These are phyloP conservation scores for Erpornis zantholeuca DNA, from an alignment of 2,113 vertebrate genomes.

Conservation along the genomic window DNA sequence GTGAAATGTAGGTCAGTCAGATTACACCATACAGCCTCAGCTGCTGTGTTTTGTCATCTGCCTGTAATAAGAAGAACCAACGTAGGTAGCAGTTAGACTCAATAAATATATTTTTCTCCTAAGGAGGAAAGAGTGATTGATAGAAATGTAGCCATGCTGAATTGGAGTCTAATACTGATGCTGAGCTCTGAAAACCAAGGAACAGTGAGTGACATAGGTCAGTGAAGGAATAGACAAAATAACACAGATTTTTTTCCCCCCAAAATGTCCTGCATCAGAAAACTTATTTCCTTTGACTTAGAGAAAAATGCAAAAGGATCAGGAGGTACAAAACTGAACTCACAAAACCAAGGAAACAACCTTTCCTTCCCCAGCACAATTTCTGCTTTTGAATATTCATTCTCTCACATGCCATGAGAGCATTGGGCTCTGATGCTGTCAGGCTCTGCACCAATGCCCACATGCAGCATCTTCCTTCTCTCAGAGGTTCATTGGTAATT, in stretches of 20 bases:
- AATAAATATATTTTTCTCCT: not conserved
- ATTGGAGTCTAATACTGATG: not conserved
- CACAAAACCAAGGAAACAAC: not conserved
- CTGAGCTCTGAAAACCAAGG: not conserved
- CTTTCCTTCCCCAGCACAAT: not conserved
- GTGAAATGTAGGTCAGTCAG: constrained; percentile 38
- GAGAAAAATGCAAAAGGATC: not conserved
- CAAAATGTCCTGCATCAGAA: not conserved
- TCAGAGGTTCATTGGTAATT: not conserved
- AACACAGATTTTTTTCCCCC: not conserved
- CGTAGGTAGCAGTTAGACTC: not conserved
- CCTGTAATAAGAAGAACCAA: not conserved
- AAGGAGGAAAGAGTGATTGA: not conserved
- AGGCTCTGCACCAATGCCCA: not conserved
- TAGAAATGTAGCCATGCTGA: not conserved
- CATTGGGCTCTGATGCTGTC: not conserved
- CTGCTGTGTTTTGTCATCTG: constrained; percentile 16
- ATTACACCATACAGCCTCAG: not conserved
- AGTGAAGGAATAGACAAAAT: not conserved
- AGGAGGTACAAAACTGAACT: not conserved
- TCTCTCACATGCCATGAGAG: not conserved
- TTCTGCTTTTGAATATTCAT: not conserved
- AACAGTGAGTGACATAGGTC: not conserved
- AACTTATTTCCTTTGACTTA: not conserved
- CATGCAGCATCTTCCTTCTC: not conserved